A percentile compares a stretch with the other conserved stretches of the same genome.
phyloP scores from a whole-genome alignment of 2,113 vertebrate species.

The Oryzias melastigma region DNA sequence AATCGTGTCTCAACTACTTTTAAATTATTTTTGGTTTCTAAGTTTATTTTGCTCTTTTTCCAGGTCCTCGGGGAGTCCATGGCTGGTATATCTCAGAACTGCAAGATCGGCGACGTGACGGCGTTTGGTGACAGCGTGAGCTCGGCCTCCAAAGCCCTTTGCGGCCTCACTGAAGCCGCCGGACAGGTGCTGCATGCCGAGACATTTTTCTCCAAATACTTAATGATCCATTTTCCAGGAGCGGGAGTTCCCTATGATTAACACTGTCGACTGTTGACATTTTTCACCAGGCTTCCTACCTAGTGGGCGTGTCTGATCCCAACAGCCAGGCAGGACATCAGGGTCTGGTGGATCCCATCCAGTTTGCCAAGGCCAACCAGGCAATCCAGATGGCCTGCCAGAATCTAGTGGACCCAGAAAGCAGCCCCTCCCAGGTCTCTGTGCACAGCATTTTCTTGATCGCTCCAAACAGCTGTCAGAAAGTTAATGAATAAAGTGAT shows the following conservation, averaged over 20 bases:
- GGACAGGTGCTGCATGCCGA: conserved; percentile 83
- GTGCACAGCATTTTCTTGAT: neutral
- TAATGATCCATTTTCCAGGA: neutral
- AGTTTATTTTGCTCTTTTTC: neutral
- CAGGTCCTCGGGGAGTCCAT: conserved; percentile 98
- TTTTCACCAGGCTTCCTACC: conserved; percentile 85
- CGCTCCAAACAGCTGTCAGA: neutral
- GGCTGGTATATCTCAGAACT: conserved; percentile 98
- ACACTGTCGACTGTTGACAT: neutral
- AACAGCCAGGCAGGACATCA: conserved; percentile 98
- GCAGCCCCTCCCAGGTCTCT: conserved; percentile 93
- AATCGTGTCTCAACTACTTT: neutral
- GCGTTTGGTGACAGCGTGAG: conserved; percentile 93
- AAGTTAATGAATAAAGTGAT: no score
- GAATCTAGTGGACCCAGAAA: conserved; percentile 93
- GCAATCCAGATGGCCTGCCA: conserved; percentile 99
- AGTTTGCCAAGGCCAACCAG: conserved; percentile 97
- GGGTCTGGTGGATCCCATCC: conserved; percentile 95
- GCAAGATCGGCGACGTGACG: conserved; percentile 90
- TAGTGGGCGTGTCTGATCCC: conserved; percentile 96
- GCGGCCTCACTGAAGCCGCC: conserved; percentile 95
- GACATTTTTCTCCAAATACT: neutral
- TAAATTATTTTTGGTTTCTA: neutral
- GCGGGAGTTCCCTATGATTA: neutral
- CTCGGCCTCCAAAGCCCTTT: conserved; percentile 94